These are phyloP conservation scores for Parochlus steinenii DNA, from an alignment of 2,888 invertebrate genomes.

Conservation along the genomic window DNA sequence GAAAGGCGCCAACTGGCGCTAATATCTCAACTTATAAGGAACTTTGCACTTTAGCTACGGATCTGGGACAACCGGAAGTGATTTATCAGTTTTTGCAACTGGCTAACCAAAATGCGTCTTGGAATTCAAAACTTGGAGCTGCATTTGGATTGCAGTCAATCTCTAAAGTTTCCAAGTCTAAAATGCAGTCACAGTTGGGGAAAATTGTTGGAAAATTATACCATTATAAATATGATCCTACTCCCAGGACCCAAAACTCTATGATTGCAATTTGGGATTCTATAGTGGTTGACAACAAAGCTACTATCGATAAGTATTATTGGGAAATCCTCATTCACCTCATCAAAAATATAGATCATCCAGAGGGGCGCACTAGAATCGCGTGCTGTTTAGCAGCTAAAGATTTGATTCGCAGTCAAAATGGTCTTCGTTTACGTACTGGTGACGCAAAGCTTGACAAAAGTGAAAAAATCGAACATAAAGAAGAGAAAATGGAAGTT, in stretches of 20 bases:
- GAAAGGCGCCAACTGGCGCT: constrained; percentile 72
- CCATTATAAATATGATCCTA: constrained; percentile 83
- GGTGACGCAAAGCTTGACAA: constrained; percentile 19
- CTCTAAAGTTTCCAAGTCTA: constrained; percentile 66
- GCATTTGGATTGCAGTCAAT: constrained; percentile 85
- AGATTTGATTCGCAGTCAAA: constrained; percentile 56
- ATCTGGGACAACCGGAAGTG: constrained; percentile 86
- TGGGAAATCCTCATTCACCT: constrained; percentile 50
- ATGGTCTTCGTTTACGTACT: constrained; percentile 25
- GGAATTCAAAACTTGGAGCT: constrained; percentile 84
- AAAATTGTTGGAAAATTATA: constrained; percentile 78
- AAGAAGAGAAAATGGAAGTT: constrained; percentile 21
- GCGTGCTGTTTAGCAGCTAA: constrained; percentile 78
- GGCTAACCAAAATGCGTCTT: constrained; percentile 85
- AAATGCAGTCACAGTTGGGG: constrained; percentile 63
- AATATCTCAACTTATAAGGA: constrained; percentile 88
- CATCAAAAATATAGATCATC: constrained; percentile 60
- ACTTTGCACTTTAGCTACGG: constrained; percentile 81
- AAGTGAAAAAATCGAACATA: constrained; percentile 13
- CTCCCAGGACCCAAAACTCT: constrained; percentile 76
- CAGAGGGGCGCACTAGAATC: constrained; percentile 79
- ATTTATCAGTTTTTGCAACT: constrained; percentile 93
- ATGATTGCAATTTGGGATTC: constrained; percentile 92
- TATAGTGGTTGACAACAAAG: constrained; percentile 68
- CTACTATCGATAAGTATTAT: constrained; percentile 43